phyloP scores from a whole-genome alignment of 1,140 invertebrate genomes.

The Chironomus striatipennis region DNA sequence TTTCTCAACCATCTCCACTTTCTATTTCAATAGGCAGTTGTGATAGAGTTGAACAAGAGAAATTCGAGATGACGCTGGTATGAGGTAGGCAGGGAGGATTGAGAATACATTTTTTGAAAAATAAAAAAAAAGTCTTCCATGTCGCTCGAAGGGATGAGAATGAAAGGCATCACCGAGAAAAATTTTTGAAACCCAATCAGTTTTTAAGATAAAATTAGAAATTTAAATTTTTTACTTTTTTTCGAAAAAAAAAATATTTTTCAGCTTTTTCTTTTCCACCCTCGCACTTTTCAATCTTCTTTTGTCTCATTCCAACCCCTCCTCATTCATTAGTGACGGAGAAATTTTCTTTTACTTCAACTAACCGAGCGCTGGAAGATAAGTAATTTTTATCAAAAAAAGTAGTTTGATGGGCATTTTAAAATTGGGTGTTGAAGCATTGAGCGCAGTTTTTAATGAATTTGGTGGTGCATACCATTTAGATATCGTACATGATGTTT shows the following conservation, averaged over 20 bases:
- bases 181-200: slow-evolving; percentile 19
- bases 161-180: background rate
- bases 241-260: slow-evolving; percentile 2
- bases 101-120: too few species aligned
- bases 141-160: background rate
- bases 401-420: too few species aligned
- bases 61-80: too few species aligned
- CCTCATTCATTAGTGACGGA: background rate
- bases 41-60: too few species aligned
- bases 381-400: background rate
- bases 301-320: background rate
- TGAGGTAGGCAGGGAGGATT: too few species aligned
- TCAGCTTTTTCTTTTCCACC: background rate
- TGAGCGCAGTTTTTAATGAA: too few species aligned
- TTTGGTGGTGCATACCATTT: too few species aligned
- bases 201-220: slow-evolving; percentile 23
- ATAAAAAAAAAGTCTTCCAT: background rate
- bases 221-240: slow-evolving; percentile 22
- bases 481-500: too few species aligned
- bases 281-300: background rate
- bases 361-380: background rate
- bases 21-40: background rate
- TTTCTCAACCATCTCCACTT: background rate
- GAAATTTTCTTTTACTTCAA: background rate
- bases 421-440: too few species aligned